A percentile compares a stretch with the other conserved stretches of the same genome.
phyloP scores from a whole-genome alignment of 2,888 invertebrate species.

The Hirtodrosophila histrioides region DNA sequence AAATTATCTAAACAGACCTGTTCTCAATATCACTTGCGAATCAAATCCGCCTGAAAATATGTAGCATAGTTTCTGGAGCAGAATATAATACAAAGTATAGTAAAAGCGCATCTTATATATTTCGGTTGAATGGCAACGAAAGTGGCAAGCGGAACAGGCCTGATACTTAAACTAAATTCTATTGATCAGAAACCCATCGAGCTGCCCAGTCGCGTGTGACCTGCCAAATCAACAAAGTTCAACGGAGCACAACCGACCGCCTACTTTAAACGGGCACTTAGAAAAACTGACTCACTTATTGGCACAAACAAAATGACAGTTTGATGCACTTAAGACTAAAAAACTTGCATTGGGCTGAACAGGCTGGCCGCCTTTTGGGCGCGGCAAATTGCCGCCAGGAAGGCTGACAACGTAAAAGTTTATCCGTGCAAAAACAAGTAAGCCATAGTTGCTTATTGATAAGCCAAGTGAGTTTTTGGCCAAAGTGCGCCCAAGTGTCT shows the following conservation, averaged over 20 bases:
- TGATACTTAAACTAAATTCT: constrained; percentile 4
- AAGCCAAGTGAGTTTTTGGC: constrained; percentile 20
- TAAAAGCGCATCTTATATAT: no score
- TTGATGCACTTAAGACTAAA: constrained; percentile 52
- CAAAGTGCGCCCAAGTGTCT: constrained; percentile 36
- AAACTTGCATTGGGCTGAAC: constrained; percentile 25
- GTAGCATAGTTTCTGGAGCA: no score
- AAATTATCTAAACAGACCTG: no score
- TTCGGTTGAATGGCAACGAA: no score
- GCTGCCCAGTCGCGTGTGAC: constrained; percentile 24
- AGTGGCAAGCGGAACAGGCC: constrained; percentile 6
- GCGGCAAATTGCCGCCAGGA: constrained; percentile 38
- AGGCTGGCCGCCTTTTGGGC: constrained; percentile 26
- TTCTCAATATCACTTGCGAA: no score
- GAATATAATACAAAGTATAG: no score
- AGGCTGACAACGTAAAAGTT: constrained; percentile 37
- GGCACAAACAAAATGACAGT: constrained; percentile 55
- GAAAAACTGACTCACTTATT: constrained; percentile 30
- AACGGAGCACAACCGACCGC: constrained; percentile 46
- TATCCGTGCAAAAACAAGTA: constrained; percentile 25
- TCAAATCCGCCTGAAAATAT: no score
- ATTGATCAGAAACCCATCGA: background rate
- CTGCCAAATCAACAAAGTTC: constrained; percentile 43
- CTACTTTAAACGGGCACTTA: constrained; percentile 9
- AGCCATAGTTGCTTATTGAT: constrained; percentile 44